phyloP scores from a whole-genome alignment of 2,797 vertebrate genomes.

The Chiloscyllium punctatum region DNA sequence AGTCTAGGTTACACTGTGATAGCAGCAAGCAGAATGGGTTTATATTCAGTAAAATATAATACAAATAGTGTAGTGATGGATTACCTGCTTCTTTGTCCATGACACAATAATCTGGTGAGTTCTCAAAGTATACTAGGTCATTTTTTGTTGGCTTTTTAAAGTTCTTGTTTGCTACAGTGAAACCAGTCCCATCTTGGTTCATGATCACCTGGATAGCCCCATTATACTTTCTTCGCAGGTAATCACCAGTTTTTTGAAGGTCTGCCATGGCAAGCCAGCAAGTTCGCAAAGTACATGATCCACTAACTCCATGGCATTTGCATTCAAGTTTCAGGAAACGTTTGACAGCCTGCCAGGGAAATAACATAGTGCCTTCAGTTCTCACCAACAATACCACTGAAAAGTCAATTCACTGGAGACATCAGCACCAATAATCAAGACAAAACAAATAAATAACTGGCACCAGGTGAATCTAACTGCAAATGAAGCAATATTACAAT shows the following conservation, averaged over 20 bases:
- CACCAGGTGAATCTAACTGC: not conserved
- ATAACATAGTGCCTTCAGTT: not conserved
- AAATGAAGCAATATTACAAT: not conserved
- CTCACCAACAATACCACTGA: not conserved
- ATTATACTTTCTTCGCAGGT: conserved; percentile 81
- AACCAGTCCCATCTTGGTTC: conserved; percentile 89
- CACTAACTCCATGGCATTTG: conserved; percentile 92
- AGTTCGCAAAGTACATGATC: conserved; percentile 83
- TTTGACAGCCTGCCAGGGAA: conserved; percentile 73
- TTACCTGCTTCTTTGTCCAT: conserved; percentile 83
- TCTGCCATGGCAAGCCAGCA: conserved; percentile 93
- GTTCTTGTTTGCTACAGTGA: conserved; percentile 73
- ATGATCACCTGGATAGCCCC: conserved; percentile 86
- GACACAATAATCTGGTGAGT: conserved; percentile 93
- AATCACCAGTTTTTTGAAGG: conserved; percentile 84
- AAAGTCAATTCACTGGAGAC: not conserved
- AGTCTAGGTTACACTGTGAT: not conserved
- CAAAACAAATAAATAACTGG: not conserved
- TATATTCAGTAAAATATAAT: not conserved
- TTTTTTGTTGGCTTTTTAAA: conserved; percentile 84
- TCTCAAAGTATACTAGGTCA: conserved; percentile 90
- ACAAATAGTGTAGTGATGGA: not conserved
- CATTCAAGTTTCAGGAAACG: conserved; percentile 88
- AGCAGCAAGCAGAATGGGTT: not conserved
- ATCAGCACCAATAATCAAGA: not conserved